Evolutionary conservation across 2,797 vertebrate genomes (phyloP).

Genomic region (Staurois parvus): DNA sequence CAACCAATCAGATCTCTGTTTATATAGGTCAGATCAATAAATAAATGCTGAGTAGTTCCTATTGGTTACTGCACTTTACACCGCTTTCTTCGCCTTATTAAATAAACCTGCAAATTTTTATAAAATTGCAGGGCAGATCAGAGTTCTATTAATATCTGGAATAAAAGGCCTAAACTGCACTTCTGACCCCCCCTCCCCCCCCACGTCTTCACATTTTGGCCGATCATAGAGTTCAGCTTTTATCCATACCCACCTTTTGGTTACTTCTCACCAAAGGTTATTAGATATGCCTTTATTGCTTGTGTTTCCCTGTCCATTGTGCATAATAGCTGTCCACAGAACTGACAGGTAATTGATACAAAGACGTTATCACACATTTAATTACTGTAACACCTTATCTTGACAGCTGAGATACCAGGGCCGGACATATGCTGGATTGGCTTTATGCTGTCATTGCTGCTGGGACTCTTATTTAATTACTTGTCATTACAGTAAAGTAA

Average conservation of each 20-base stretch:
- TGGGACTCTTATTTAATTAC: conserved; percentile 53
- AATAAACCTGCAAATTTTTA: neutral
- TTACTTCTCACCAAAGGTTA: neutral
- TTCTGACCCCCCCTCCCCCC: no score
- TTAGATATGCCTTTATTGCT: neutral
- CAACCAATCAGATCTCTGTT: neutral
- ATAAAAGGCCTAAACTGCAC: neutral
- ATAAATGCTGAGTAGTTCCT: neutral
- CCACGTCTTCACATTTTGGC: neutral
- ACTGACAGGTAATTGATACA: conserved; percentile 62
- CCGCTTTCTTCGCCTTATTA: no score
- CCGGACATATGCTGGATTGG: conserved; percentile 38
- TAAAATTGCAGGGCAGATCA: neutral
- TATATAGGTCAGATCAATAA: neutral
- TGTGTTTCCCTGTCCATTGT: conserved; percentile 29
- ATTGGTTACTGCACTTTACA: neutral
- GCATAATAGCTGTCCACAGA: conserved; percentile 44
- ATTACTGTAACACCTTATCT: conserved; percentile 60
- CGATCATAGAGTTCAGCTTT: neutral
- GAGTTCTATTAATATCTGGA: neutral
- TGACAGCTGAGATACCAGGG: conserved; percentile 55
- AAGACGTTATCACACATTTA: conserved; percentile 61
- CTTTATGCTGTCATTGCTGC: conserved; percentile 39
- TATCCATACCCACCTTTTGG: neutral
- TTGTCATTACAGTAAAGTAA: conserved; percentile 30